Conservation (phyloP, 1,140 invertebrate species). For the Tetramorium alpestre region DNA sequence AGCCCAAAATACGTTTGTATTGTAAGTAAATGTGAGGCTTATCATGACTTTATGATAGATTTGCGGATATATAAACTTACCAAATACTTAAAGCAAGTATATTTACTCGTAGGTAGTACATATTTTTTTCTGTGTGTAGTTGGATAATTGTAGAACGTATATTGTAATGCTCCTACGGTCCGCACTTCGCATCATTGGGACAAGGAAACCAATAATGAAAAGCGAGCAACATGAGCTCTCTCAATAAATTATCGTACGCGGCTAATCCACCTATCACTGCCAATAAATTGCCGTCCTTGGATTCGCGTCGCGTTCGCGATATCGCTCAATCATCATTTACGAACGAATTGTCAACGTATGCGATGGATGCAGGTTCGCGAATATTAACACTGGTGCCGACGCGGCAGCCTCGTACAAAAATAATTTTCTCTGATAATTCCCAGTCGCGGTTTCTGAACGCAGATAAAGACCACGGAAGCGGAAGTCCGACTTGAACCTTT, state of each 20-base stretch:
- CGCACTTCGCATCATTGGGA: neutral
- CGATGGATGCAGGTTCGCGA: neutral
- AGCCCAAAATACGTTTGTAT: no score
- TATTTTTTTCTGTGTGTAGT: no score
- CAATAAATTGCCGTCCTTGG: constrained; percentile 30
- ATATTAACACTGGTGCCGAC: neutral
- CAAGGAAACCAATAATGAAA: neutral
- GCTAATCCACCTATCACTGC: constrained; percentile 6
- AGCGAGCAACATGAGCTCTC: neutral
- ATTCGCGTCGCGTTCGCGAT: neutral
- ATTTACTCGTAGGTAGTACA: no score
- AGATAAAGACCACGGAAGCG: constrained; percentile 17
- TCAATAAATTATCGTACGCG: constrained; percentile 14
- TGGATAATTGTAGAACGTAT: neutral
- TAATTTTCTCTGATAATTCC: constrained; percentile 6
- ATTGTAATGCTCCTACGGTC: neutral
- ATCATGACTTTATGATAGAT: no score
- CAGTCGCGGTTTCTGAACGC: neutral
- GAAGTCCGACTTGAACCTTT: neutral
- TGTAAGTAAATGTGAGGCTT: no score
- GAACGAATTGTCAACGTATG: neutral
- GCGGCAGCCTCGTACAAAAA: neutral
- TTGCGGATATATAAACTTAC: no score
- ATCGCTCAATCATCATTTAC: neutral
- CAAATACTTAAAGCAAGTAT: no score